Evolutionary conservation across 2,113 vertebrate species (phyloP), one percentile per base, ranked within the genome.

Genomic region (Chaetodon trifascialis): DNA sequence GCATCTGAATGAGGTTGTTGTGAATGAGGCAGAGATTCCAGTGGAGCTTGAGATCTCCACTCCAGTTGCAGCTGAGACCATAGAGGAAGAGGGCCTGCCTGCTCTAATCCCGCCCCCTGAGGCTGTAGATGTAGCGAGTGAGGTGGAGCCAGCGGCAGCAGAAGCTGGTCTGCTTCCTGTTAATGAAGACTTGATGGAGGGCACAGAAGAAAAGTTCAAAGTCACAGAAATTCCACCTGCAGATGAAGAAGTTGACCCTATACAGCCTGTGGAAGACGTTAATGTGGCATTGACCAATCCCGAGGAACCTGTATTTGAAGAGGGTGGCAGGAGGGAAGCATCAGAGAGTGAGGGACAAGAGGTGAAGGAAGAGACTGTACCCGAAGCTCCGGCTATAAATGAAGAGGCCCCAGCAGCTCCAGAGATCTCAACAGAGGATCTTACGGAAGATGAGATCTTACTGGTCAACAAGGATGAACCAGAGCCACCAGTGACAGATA

Each of bases 391-490:
- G 0, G 55, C 40, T 58, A 59, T 79, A 21, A 75, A 88, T 7
- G 75, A 77, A 68, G 82, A 71, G 42, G 56, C 62, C 15, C 59
- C 56, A 10, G 85, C 80, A 73, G 55, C 58, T 69, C 88, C 89
- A 12, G 58, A 78, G 30, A 88, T 91, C 74, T 88, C 83, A 2
- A 69, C 74, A 52, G 86, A 86, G 42, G 89, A 93, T 46, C 87
- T 94, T 4, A 70, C 82, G 19, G 87, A 93, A 21, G 93, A 92
- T 21, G 91, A 94, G 49, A 88, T 95, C 25, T 34, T 95, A 60
- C 73, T 92, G 47, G 91, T 94, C 49, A 80, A 82, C 68, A 9
- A 59, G 47, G 69, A 87, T 0, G 40, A 68, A 52, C 42, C 30
- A 14, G 76, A 87, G 21, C 40, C 82, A 55, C 34, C 76, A 14